Percentiles rank a stretch among this genome's conserved stretches.
phyloP scores from a whole-genome alignment of 2,113 vertebrate species.

The Isurus oxyrinchus region DNA sequence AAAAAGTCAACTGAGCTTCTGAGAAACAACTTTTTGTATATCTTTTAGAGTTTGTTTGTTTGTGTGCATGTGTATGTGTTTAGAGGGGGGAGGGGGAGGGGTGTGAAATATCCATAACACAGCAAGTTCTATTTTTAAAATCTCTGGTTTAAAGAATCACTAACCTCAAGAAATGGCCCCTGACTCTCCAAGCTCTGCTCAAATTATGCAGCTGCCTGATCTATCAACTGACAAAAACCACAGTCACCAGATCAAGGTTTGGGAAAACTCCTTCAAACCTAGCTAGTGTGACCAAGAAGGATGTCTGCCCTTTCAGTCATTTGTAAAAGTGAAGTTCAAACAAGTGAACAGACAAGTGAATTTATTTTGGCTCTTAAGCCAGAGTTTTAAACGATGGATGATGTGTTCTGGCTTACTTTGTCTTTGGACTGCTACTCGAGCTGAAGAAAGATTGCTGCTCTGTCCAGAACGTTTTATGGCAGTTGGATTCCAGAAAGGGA shows the following conservation, averaged over 20 bases:
- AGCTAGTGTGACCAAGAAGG: not conserved
- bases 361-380: not conserved
- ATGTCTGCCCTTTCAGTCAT: conserved; percentile 15
- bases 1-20: not conserved
- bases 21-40: not conserved
- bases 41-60: not conserved
- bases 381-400: not conserved
- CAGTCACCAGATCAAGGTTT: conserved; percentile 44
- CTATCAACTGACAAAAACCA: conserved; percentile 43
- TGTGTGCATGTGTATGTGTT: too few species aligned
- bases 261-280: conserved; percentile 29
- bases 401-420: not conserved
- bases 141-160: not conserved
- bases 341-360: not conserved
- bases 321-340: conserved; percentile 33
- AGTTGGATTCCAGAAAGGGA: not conserved
- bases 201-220: conserved; percentile 45
- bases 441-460: not conserved
- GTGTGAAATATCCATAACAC: too few species aligned
- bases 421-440: not conserved
- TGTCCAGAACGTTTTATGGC: not conserved
- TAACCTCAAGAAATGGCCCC: not conserved
- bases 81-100: not conserved
- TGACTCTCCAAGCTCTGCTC: conserved; percentile 38
- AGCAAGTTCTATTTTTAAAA: not conserved